A percentile compares a stretch with the other conserved stretches of the same genome.
phyloP scores from a whole-genome alignment of 2,888 invertebrate species.

The Luperina nickerlii region DNA sequence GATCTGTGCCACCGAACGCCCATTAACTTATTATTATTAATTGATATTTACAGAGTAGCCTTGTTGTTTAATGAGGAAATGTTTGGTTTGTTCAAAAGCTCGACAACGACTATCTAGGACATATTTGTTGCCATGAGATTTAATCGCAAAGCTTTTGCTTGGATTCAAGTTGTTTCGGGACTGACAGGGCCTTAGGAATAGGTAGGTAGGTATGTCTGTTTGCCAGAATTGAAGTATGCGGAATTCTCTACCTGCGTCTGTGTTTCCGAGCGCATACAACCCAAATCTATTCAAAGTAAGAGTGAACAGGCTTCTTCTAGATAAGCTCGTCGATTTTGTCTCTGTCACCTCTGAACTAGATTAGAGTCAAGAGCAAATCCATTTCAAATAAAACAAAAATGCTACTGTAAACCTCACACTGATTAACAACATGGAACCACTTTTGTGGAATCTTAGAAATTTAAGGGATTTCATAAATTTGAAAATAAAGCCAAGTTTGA shows the following conservation, averaged over 20 bases:
- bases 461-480: background rate
- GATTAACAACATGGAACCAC: background rate
- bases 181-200: background rate
- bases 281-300: too few species aligned
- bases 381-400: background rate
- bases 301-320: too few species aligned
- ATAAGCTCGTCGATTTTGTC: too few species aligned
- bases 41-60: conserved; percentile 27
- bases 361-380: too few species aligned
- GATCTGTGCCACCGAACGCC: conserved; percentile 64
- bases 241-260: too few species aligned
- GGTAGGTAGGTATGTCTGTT: background rate
- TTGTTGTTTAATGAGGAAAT: conserved; percentile 10
- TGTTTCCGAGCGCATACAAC: too few species aligned
- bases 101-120: conserved; percentile 1
- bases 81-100: conserved; percentile 21
- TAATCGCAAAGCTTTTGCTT: conserved; percentile 7
- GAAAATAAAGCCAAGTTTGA: background rate
- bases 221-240: background rate
- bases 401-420: background rate
- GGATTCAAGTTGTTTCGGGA: too few species aligned
- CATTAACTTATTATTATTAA: conserved; percentile 51
- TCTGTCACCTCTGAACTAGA: too few species aligned
- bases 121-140: background rate
- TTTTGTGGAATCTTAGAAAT: background rate